These are phyloP conservation scores for Pomatorhinus ruficollis DNA, from an alignment of 2,113 vertebrate genomes.

Conservation along the genomic window DNA sequence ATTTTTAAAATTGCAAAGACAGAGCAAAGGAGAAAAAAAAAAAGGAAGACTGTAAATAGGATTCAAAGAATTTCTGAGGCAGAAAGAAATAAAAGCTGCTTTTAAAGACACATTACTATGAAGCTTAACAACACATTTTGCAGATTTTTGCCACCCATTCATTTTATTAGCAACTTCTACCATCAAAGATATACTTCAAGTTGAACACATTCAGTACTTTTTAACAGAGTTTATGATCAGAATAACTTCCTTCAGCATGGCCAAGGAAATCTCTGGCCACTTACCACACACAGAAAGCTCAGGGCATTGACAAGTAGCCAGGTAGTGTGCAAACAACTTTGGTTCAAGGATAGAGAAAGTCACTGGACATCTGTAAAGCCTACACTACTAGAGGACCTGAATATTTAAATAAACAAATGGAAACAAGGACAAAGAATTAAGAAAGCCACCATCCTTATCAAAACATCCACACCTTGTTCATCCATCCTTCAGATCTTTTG, in stretches of 20 bases:
- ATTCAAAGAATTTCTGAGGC: conserved; percentile 15
- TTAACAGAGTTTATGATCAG: neutral
- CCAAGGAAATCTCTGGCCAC: neutral
- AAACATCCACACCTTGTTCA: neutral
- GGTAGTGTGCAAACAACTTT: neutral
- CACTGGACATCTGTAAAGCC: neutral
- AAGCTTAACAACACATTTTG: neutral
- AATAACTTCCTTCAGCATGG: neutral
- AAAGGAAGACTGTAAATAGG: conserved; percentile 48
- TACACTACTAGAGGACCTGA: neutral
- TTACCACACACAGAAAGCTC: neutral
- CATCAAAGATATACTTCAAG: neutral
- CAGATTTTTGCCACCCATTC: neutral
- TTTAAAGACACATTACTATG: neutral
- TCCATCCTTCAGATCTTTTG: neutral
- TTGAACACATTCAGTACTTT: neutral
- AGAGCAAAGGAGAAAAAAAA: neutral
- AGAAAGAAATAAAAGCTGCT: conserved; percentile 34
- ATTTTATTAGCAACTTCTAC: neutral
- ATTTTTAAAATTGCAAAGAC: conserved; percentile 29
- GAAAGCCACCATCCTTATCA: neutral
- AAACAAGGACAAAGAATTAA: neutral
- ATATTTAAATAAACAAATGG: neutral
- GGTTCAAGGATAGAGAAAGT: neutral
- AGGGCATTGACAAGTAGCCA: neutral